Conservation (phyloP, 2,113 vertebrate genomes). For the Turnix velox region DNA sequence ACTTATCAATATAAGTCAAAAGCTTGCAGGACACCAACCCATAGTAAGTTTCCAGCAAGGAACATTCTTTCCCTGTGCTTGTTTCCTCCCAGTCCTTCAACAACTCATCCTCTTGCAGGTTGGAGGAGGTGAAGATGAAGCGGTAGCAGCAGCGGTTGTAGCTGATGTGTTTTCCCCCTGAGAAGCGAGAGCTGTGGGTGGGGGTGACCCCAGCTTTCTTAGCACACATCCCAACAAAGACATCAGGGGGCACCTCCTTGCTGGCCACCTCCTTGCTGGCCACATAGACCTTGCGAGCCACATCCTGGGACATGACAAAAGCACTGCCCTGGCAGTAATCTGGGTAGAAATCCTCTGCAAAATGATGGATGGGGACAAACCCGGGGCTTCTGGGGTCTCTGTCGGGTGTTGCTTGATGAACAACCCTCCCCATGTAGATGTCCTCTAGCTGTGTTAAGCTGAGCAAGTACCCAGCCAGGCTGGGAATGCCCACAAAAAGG, state of each 20-base stretch:
- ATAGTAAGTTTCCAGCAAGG: constrained; percentile 84
- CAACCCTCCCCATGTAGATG: constrained; percentile 81
- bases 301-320: constrained; percentile 85
- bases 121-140: constrained; percentile 86
- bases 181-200: constrained; percentile 85
- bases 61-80: constrained; percentile 67
- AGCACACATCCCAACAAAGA: constrained; percentile 85
- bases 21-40: constrained; percentile 86
- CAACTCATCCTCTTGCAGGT: constrained; percentile 67
- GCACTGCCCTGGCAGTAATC: constrained; percentile 83
- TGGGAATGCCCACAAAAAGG: constrained; percentile 78
- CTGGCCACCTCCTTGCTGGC: constrained; percentile 60
- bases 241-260: constrained; percentile 77
- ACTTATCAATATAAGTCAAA: constrained; percentile 84
- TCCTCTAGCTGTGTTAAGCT: constrained; percentile 80
- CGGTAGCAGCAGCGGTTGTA: constrained; percentile 91
- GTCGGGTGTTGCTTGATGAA: constrained; percentile 76
- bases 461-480: constrained; percentile 78
- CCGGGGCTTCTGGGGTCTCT: constrained; percentile 71
- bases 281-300: constrained; percentile 82
- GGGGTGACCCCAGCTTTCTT: constrained; percentile 79
- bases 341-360: constrained; percentile 78
- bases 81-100: constrained; percentile 80
- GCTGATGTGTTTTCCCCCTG: constrained; percentile 80
- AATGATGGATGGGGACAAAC: constrained; percentile 73